Evolutionary conservation across 35 echinoderm and acorn worm genomes (phyloP), one percentile per base, ranked within the genome.

Genomic region (Eucidaris tribuloides): DNA sequence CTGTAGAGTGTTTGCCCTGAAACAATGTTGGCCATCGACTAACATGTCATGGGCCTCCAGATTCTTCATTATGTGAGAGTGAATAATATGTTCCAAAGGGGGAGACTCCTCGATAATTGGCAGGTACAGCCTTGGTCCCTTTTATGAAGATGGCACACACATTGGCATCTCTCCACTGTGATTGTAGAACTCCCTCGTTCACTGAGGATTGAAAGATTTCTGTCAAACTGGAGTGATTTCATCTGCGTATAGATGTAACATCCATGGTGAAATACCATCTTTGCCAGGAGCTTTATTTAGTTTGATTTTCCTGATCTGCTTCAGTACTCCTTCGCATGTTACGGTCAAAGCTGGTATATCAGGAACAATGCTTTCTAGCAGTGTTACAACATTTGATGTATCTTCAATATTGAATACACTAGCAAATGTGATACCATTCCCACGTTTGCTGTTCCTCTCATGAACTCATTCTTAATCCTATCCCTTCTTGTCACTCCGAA

Each of bases 81-180:
- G 30, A 11, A 85, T 55, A 13, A 85, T 85, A 29, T 85, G 83
- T 57, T 85, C 83, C 25, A 85, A 32, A n/a, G n/a, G n/a, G n/a
- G n/a, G n/a, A n/a, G n/a, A n/a, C n/a, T 3, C 76, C n/a, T 42
- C 77, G 46, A 42, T 72, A 85, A 20, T 31, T 24, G n/a, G 77
- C 45, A 43, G 30, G 20, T 3, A 43, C 77, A 2, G 22, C 17
- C 13, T 42, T 80, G 22, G 76, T 38, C 7, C 60, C 64, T 76
- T 84, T 84, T 40, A 77, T 86, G 29, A 46, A 86, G 5, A 86
- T 36, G 11, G 65, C 36, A 7, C 38, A 54, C 2, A 86, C 41
- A 32, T 55, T 78, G 25, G 83, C 66, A 80, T 45, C 40, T 5
- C 28, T 4, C 83, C 83, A 86, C 14, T 28, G 24, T 58, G 77